Base-by-base conservation (phyloP, 2,797 vertebrate species). In the Huso huso region DNA sequence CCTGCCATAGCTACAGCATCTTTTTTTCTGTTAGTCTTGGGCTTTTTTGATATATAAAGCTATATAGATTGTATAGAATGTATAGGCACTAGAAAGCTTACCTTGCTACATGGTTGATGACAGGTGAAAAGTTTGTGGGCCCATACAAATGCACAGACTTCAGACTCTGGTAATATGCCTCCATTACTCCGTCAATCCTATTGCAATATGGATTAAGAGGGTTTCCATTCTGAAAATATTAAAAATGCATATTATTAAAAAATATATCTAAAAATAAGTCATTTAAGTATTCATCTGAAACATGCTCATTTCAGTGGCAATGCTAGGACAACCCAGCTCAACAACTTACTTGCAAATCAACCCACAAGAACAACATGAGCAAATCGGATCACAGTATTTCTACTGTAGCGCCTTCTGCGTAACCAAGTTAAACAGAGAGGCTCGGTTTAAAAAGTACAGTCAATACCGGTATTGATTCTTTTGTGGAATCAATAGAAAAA, bases 111-210 rank as follows among this genome's bases (percentile, higher is more conserved):
- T 98, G 95, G 83, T 96, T 99, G 80, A 99, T 93, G 69, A 99
- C 93, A 7, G 96, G 96, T 57, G 96, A 96, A 80, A 99, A 99
- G 82, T 99, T 99, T 66, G 96, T 99, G 66, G 96, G 96, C 64
- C 96, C 96, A n/a, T 97, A 99, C 48, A 99, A 90, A 71, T 98
- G 94, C 9, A 99, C 96, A 10, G 93, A 95, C 79, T 96, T 97
- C 68, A 99, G 87, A 76, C 94, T 98, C 84, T 91, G 89, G 69
- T 98, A 98, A 72, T 99, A 99, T 0, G 95, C 93, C 67, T 98
- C 96, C 95, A 98, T 95, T 60, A 99, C 95, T 1, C 96, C 96
- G 0, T 97, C 95, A 10, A 98, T 97, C 61, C 96, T 94, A 48
- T 90, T 80, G 71, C 96, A 99, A 77, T 98, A 98, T 0, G 96